A percentile compares a stretch with the other conserved stretches of the same genome.
These are phyloP conservation scores for Synergus itoensis DNA, from an alignment of 2,888 invertebrate genomes.

Conservation along the genomic window DNA sequence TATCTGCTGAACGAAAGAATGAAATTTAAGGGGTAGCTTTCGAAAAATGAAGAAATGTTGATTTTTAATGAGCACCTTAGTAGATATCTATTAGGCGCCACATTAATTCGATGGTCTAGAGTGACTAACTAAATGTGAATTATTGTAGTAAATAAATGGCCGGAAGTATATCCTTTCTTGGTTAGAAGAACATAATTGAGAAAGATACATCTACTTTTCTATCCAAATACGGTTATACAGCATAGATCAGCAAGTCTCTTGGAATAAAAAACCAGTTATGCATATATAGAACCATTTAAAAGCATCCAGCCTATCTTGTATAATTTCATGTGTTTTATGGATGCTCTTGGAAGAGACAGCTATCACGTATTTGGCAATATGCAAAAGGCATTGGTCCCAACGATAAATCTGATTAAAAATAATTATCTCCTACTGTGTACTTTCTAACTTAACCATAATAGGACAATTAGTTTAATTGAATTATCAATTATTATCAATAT, in stretches of 20 bases:
- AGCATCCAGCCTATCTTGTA: constrained; percentile 16
- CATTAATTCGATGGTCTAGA: not conserved
- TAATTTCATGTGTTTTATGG: not conserved
- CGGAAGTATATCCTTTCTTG: constrained; percentile 26
- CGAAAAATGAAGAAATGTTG: too few species aligned
- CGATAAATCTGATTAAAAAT: not conserved
- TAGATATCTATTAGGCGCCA: not conserved
- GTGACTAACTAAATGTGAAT: constrained; percentile 22
- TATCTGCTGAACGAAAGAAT: too few species aligned
- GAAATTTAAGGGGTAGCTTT: too few species aligned
- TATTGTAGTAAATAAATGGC: not conserved
- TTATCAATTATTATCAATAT: not conserved
- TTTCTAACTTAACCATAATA: not conserved
- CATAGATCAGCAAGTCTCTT: constrained; percentile 29
- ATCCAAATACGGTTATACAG: constrained; percentile 29
- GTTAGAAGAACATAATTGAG: constrained; percentile 19
- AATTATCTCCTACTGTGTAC: not conserved
- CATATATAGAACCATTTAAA: constrained; percentile 24
- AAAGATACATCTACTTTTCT: constrained; percentile 29
- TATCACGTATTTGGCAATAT: not conserved
- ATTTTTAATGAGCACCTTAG: too few species aligned
- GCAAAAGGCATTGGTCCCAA: not conserved
- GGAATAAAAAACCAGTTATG: constrained; percentile 38
- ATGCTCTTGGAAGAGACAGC: not conserved
- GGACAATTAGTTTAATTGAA: not conserved